Base-by-base conservation (phyloP, 1,140 invertebrate species). In the Trinorchestia longiramus region DNA sequence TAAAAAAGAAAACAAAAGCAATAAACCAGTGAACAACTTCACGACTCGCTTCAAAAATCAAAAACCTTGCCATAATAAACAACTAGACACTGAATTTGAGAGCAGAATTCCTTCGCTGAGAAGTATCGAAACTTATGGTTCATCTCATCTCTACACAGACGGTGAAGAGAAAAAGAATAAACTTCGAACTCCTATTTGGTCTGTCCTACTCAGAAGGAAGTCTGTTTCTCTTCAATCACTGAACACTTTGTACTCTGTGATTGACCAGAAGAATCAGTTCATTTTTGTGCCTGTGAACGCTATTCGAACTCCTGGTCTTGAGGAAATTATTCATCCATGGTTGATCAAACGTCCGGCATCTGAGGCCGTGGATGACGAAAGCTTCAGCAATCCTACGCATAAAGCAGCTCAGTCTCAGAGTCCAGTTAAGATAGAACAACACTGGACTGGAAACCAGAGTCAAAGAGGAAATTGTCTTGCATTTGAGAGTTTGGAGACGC, bases 211-310 rank as follows among this genome's bases (percentile, higher is more conserved):
- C 88, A 42, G 44, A n/a, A 42, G 92, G 43, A 94, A 45, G 44
- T 94, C 92, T n/a, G 92, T 94, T 6, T 94, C 92, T 19, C 44
- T 94, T 40, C 92, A 94, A 36, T 94, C 92, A 23, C 43, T 94
- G 41, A 94, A 36, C 19, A 45, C 92, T 43, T 44, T 94, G 6
- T 42, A 11, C 36, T 43, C 92, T 94, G 41, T 94, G 11, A 47
- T 94, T 4, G 92, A 94, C 92, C 43, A 19, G 3, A 19, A 94
- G 43, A 94, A 94, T 47, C 43, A 94, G 40, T 43, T 94, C 40
- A 43, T 94, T n/a, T 94, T 94, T 28, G 11, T 94, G 23, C 92
- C 92, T 43, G 43, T 94, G 92, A 47, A 47, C 44, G 43, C 92
- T 45, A 8, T 47, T 23, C 36, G 8, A 15, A 15, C 0, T 45